These are phyloP conservation scores for Patiria miniata DNA, from an alignment of 35 echinoderm and acorn worm genomes.

Conservation along the genomic window DNA sequence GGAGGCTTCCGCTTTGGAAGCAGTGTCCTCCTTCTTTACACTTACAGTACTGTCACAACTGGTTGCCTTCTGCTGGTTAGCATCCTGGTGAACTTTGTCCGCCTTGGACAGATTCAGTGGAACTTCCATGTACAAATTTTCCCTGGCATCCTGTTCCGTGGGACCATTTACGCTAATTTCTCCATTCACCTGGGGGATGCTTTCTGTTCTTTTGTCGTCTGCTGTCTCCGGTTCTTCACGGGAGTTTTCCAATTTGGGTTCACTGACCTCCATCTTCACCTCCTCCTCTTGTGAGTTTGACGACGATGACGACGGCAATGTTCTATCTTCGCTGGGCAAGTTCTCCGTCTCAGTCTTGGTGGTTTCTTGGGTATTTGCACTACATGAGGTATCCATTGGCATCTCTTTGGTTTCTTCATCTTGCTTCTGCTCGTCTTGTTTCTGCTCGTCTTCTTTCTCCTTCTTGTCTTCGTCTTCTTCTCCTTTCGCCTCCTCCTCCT, in stretches of 20 bases:
- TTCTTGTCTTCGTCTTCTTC: conserved; percentile 13
- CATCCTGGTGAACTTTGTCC: background rate
- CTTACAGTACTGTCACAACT: background rate
- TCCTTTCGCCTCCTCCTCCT: conserved; percentile 36
- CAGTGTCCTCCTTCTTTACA: background rate
- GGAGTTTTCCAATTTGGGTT: background rate
- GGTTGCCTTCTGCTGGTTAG: background rate
- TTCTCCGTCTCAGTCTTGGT: background rate
- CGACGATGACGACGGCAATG: background rate
- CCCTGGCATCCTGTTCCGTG: background rate
- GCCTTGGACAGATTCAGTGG: background rate
- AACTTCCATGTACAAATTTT: background rate
- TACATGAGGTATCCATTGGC: conserved; percentile 25
- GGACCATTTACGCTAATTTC: background rate
- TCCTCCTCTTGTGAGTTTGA: background rate
- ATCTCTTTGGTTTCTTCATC: conserved; percentile 12
- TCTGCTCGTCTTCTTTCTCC: conserved; percentile 19
- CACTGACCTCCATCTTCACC: conserved; percentile 10
- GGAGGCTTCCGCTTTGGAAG: conserved; percentile 9
- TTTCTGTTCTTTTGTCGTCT: conserved; percentile 2
- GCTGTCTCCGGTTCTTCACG: background rate
- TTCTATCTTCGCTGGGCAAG: background rate
- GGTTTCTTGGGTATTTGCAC: background rate
- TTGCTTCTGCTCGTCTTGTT: conserved; percentile 18
- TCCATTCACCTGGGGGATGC: background rate